These are phyloP conservation scores for Plectropomus leopardus DNA, from an alignment of 2,113 vertebrate species.

Conservation along the genomic window DNA sequence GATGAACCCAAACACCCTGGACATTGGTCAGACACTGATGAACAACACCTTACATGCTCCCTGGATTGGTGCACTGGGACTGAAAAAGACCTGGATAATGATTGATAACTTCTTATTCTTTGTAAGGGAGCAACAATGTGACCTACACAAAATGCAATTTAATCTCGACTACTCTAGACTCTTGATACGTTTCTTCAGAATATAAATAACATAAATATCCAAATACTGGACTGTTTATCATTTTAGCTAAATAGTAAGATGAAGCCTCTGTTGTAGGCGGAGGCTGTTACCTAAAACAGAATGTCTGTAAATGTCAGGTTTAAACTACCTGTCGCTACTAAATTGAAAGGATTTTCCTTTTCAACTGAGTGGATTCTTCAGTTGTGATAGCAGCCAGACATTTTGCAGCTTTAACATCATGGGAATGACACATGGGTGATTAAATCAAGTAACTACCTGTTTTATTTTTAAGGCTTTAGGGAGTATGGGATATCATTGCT, in stretches of 20 bases:
- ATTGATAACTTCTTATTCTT: slow-evolving; percentile 63
- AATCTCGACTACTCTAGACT: not conserved
- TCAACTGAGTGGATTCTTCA: too few relatives aligned
- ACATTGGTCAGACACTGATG: slow-evolving; percentile 50
- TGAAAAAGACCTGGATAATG: slow-evolving; percentile 31
- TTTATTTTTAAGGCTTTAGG: slow-evolving; percentile 74
- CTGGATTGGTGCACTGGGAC: slow-evolving; percentile 52
- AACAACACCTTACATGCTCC: slow-evolving; percentile 63
- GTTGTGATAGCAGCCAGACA: too few relatives aligned
- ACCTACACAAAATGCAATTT: not conserved
- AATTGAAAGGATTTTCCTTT: too few relatives aligned
- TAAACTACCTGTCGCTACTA: too few relatives aligned
- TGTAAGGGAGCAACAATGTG: slow-evolving; percentile 26
- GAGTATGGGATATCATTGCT: slow-evolving; percentile 77
- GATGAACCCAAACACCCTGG: slow-evolving; percentile 29
- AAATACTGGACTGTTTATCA: slow-evolving; percentile 24
- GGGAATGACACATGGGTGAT: not conserved
- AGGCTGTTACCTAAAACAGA: too few relatives aligned
- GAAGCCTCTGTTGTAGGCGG: too few relatives aligned
- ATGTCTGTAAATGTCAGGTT: too few relatives aligned
- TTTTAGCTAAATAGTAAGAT: too few relatives aligned
- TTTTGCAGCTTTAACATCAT: too few relatives aligned
- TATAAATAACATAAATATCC: too few relatives aligned
- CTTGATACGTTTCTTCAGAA: too few relatives aligned
- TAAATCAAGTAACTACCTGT: not conserved